A percentile compares a stretch with the other conserved stretches of the same genome.
phyloP scores from a whole-genome alignment of 2,113 vertebrate genomes.

The Psophia crepitans region DNA sequence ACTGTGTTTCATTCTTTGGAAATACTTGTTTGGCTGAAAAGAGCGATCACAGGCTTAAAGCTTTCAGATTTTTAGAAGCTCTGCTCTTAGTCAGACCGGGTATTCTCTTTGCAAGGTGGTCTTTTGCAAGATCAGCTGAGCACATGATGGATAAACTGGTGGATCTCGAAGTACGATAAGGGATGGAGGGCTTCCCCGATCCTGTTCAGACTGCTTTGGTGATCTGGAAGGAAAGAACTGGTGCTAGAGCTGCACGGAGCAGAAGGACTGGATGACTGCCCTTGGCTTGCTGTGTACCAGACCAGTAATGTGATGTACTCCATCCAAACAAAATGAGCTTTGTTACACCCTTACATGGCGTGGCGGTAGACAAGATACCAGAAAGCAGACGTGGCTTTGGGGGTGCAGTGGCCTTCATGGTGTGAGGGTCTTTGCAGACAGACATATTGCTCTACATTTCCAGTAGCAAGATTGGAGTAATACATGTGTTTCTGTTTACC shows the following conservation, averaged over 20 bases:
- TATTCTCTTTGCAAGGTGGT: neutral
- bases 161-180: neutral
- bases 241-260: neutral
- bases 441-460: neutral
- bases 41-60: neutral
- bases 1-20: neutral
- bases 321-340: neutral
- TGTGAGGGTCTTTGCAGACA: neutral
- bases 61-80: neutral
- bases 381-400: neutral
- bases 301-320: neutral
- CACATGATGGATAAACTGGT: neutral
- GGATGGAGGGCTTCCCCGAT: neutral
- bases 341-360: neutral
- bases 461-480: neutral
- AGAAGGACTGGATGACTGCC: neutral
- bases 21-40: neutral
- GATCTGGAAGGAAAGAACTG: neutral
- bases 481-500: neutral
- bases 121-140: neutral
- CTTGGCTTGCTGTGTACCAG: neutral
- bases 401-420: neutral
- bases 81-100: neutral
- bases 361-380: accelerated
- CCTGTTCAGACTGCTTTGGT: neutral